These are phyloP conservation scores for Microplitis mediator DNA, from an alignment of 1,140 invertebrate genomes.

Conservation along the genomic window DNA sequence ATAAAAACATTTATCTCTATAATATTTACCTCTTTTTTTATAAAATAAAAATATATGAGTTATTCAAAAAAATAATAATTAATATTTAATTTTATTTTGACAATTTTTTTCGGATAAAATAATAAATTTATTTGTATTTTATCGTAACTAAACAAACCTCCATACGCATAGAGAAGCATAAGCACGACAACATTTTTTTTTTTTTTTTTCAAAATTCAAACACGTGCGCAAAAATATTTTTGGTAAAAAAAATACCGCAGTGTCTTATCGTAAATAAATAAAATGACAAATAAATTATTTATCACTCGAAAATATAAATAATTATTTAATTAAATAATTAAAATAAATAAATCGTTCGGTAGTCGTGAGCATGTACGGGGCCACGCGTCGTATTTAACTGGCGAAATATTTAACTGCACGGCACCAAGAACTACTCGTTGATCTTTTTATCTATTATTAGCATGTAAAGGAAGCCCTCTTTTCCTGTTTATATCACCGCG, in stretches of 20 bases:
- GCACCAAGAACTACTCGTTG: slow-evolving; percentile 31
- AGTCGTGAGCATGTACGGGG: not conserved
- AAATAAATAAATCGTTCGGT: slow-evolving; percentile 9
- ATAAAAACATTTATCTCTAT: slow-evolving; percentile 31
- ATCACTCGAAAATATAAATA: not conserved
- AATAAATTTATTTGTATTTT: not conserved
- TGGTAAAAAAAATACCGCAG: slow-evolving; percentile 16
- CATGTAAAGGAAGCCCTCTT: slow-evolving; percentile 38
- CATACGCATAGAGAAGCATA: slow-evolving; percentile 54
- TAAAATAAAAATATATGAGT: not conserved
- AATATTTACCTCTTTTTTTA: not conserved
- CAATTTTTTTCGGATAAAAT: not conserved
- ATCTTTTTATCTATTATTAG: slow-evolving; percentile 47
- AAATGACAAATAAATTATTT: too few relatives aligned
- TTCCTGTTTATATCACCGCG: slow-evolving; percentile 41
- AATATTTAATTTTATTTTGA: too few relatives aligned
- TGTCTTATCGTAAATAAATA: slow-evolving; percentile 20
- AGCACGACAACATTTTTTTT: slow-evolving; percentile 53
- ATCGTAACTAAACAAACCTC: slow-evolving; percentile 49
- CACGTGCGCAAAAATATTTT: slow-evolving; percentile 26
- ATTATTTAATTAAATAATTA: not conserved
- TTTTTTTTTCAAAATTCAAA: slow-evolving; percentile 37
- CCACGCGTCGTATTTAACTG: not conserved
- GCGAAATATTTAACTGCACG: slow-evolving; percentile 30
- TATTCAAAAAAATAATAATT: too few relatives aligned